Evolutionary conservation across 2,888 invertebrate genomes (phyloP), one percentile per base, ranked within the genome.

Genomic region (Tenthredo scrophulariae): DNA sequence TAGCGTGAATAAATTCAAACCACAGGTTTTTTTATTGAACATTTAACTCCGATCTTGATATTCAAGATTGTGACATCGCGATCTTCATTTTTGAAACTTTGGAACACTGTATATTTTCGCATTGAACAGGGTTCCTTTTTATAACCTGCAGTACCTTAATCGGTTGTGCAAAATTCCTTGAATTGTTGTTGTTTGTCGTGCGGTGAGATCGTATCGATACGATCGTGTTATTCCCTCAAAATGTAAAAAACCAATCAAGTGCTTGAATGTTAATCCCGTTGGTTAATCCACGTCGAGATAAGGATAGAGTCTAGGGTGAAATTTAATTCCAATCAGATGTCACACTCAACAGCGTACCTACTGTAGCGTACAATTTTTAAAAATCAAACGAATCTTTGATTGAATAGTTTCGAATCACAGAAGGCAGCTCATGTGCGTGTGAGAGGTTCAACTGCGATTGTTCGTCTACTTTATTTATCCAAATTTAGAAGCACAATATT

Each of bases 1-100:
- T 62, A 62, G 62, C 62, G 62, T 62, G 26, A 62, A 62, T 26
- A 62, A 62, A 62, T 62, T 62, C 62, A 26, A 62, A 9, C 26
- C 26, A n/a, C 26, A 26, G 26, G 10, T 22, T 62, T 62, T 62
- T 26, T 62, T 62, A 26, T 62, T 62, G 62, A 62, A 62, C 26
- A 26, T 62, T 62, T 1, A 62, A 26, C 62, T 62, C 26, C 62
- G 62, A 26, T 62, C 62, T 62, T 62, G 62, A 62, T 26, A 3
- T 62, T 26, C 13, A 26, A 62, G 22, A 62, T 26, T 62, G 13
- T 26, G 22, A 62, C 62, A 13, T 62, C n/a, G n/a, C n/a, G n/a
- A 2, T 54, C n/a, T 54, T 54, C 0, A 62, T 62, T 62, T 62
- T 9, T 26, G n/a, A 26, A 26, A 62, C 9, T 22, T 62, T 62